These are phyloP conservation scores for Psophia crepitans DNA, from an alignment of 2,113 vertebrate genomes.

Conservation along the genomic window DNA sequence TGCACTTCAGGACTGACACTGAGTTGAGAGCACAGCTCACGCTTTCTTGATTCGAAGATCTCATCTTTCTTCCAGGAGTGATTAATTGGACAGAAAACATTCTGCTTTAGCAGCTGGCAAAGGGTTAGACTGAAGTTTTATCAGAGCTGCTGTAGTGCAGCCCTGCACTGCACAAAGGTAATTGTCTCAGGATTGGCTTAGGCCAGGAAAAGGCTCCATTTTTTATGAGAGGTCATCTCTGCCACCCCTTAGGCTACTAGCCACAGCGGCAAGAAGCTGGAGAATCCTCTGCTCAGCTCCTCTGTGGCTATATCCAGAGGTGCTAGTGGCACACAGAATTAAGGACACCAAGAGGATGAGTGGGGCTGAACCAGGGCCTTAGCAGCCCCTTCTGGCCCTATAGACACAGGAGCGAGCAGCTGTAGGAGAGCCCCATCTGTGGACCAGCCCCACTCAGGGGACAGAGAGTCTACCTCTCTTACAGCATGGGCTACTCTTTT, in stretches of 20 bases:
- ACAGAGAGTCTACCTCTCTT: not conserved
- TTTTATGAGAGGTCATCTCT: not conserved
- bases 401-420: not conserved
- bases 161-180: not conserved
- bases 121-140: constrained; percentile 40
- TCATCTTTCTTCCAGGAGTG: constrained; percentile 33
- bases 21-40: not conserved
- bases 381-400: not conserved
- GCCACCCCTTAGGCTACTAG: not conserved
- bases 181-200: constrained; percentile 11
- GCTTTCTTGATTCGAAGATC: constrained; percentile 33
- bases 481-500: not conserved
- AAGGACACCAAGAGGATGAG: not conserved
- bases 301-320: not conserved
- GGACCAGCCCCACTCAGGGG: not conserved
- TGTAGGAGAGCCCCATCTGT: not conserved
- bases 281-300: not conserved
- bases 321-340: not conserved
- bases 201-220: not conserved
- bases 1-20: constrained; percentile 26
- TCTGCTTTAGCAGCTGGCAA: constrained; percentile 37
- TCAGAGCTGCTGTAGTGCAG: not conserved
- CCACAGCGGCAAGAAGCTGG: not conserved
- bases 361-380: not conserved
- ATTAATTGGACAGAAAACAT: constrained; percentile 59